These are phyloP conservation scores for Drosophila athabasca DNA, from an alignment of 1,140 invertebrate species.

Conservation along the genomic window DNA sequence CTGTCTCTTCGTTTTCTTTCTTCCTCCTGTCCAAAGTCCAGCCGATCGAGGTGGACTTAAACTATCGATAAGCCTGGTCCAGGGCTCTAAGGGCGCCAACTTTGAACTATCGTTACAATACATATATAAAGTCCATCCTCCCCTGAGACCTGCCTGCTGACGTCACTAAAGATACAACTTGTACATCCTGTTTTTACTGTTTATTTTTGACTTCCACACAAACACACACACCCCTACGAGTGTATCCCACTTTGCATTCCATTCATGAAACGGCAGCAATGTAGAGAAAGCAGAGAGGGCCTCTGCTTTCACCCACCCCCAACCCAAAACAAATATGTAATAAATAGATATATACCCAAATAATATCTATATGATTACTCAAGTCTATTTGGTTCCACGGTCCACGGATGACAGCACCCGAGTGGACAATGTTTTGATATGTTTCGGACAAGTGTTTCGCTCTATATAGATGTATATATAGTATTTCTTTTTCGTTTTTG, in stretches of 20 bases:
- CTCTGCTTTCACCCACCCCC: too few relatives aligned
- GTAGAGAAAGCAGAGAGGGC: slow-evolving; percentile 34
- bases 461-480: neutral
- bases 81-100: too few relatives aligned
- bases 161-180: slow-evolving; percentile 33
- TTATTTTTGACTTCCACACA: slow-evolving; percentile 48
- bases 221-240: slow-evolving; percentile 18
- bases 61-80: too few relatives aligned
- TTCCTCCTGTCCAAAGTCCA: too few relatives aligned
- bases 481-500: slow-evolving; percentile 22
- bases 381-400: slow-evolving; percentile 14
- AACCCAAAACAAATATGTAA: slow-evolving; percentile 43
- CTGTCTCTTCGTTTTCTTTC: too few relatives aligned
- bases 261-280: slow-evolving; percentile 71
- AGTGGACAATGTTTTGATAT: slow-evolving; percentile 74
- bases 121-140: too few relatives aligned
- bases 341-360: slow-evolving; percentile 48
- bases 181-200: slow-evolving; percentile 67
- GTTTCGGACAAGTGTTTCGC: slow-evolving; percentile 66
- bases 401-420: slow-evolving; percentile 47
- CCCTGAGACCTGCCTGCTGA: slow-evolving; percentile 23
- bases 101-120: too few relatives aligned
- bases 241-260: slow-evolving; percentile 47
- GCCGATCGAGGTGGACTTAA: too few relatives aligned
- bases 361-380: slow-evolving; percentile 53